Evolutionary conservation across 2,888 invertebrate species (phyloP).

Genomic region (Ectemnius cavifrons): DNA sequence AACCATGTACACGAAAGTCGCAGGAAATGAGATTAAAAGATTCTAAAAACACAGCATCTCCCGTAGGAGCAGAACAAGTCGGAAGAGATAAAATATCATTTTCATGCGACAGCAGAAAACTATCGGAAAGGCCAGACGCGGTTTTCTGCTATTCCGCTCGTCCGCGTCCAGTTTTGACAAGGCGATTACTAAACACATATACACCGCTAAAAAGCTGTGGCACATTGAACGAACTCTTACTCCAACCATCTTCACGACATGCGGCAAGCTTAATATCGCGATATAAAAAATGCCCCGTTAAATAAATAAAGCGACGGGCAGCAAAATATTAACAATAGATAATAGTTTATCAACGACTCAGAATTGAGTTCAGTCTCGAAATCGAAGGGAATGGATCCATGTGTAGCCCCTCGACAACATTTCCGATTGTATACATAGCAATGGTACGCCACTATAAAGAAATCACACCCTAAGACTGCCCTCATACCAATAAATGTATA

Average conservation of each 20-base stretch:
- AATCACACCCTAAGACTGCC: conserved; percentile 27
- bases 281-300: conserved; percentile 33
- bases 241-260: background rate
- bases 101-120: too few relatives aligned
- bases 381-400: conserved; percentile 42
- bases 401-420: conserved; percentile 29
- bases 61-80: background rate
- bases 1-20: background rate
- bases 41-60: background rate
- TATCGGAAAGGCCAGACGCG: too few relatives aligned
- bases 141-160: too few relatives aligned
- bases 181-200: background rate
- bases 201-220: conserved; percentile 3
- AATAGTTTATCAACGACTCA: conserved; percentile 45
- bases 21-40: background rate
- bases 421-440: conserved; percentile 18
- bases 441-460: conserved; percentile 24
- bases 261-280: conserved; percentile 23
- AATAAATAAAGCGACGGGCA: conserved; percentile 38
- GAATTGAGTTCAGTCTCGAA: conserved; percentile 48
- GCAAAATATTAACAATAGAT: conserved; percentile 31
- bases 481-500: conserved; percentile 13
- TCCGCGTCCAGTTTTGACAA: background rate
- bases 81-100: too few relatives aligned
- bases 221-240: background rate